Conservation (phyloP, 2,797 vertebrate genomes). For the Tauraco hartlaubi region DNA sequence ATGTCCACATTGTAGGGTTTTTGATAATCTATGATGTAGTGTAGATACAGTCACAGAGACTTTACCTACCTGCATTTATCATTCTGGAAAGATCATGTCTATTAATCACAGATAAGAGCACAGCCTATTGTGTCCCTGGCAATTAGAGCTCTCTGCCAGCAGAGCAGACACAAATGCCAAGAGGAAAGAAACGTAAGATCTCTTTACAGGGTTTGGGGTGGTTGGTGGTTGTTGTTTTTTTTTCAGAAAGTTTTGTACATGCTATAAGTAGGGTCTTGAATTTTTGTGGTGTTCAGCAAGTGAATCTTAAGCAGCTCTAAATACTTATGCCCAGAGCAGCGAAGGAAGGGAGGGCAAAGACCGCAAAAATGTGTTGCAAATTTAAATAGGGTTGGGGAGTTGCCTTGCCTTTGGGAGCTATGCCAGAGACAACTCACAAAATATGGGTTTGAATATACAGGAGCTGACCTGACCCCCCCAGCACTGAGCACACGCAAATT, state of each 20-base stretch:
- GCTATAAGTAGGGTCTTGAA: background rate
- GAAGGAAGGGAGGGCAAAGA: background rate
- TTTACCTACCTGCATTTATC: conserved; percentile 74
- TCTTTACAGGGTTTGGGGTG: background rate
- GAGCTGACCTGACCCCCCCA: background rate
- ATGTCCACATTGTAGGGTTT: conserved; percentile 51
- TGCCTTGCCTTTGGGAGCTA: background rate
- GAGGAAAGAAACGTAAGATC: background rate
- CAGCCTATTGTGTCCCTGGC: conserved; percentile 55
- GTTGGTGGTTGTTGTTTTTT: background rate
- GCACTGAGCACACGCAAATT: rapidly evolving
- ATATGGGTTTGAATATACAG: background rate
- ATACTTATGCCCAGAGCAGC: background rate
- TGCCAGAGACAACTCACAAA: background rate
- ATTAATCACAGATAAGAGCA: conserved; percentile 72
- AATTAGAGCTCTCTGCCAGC: conserved; percentile 64
- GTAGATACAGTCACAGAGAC: conserved; percentile 59
- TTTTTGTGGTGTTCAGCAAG: background rate
- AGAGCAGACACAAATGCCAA: conserved; percentile 52
- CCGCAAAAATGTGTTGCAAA: background rate
- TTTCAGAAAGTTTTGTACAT: background rate
- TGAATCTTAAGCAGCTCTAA: background rate
- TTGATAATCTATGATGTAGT: conserved; percentile 66
- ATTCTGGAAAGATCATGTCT: conserved; percentile 69
- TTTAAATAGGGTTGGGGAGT: background rate